A percentile compares a stretch with the other conserved stretches of the same genome.
phyloP scores from a whole-genome alignment of 2,113 vertebrate genomes.

The Hydropotes inermis region DNA sequence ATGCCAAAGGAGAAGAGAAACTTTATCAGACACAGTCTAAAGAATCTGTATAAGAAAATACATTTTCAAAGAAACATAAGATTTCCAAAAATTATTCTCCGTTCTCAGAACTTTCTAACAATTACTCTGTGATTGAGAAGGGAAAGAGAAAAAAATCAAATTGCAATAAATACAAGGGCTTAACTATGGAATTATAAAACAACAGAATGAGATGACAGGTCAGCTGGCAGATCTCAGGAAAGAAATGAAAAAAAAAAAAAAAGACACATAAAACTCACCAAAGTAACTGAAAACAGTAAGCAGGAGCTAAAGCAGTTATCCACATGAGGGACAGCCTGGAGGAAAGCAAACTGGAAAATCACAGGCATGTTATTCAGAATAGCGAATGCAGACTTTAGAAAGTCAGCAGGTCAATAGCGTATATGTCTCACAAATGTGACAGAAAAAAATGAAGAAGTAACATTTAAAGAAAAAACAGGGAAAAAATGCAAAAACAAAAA shows the following conservation, averaged over 20 bases:
- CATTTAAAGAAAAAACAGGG: neutral
- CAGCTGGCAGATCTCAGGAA: neutral
- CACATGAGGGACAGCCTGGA: neutral
- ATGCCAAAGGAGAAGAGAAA: neutral
- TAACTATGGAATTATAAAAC: neutral
- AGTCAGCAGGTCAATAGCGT: neutral
- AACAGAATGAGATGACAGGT: neutral
- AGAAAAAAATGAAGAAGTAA: neutral
- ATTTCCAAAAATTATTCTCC: neutral
- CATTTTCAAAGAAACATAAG: neutral
- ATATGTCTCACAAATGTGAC: neutral
- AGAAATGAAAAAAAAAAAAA: neutral
- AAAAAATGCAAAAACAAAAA: neutral
- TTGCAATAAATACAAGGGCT: neutral
- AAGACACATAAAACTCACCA: neutral
- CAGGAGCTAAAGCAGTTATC: neutral
- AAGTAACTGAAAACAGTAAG: neutral
- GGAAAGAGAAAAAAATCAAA: neutral
- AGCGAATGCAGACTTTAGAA: neutral
- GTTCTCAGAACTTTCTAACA: neutral
- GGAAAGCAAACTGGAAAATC: neutral
- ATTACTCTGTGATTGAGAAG: neutral
- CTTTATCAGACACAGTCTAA: neutral
- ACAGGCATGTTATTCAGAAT: neutral
- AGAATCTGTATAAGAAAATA: neutral